These are phyloP conservation scores for Lacerta agilis DNA, from an alignment of 2,797 vertebrate species.

Conservation along the genomic window DNA sequence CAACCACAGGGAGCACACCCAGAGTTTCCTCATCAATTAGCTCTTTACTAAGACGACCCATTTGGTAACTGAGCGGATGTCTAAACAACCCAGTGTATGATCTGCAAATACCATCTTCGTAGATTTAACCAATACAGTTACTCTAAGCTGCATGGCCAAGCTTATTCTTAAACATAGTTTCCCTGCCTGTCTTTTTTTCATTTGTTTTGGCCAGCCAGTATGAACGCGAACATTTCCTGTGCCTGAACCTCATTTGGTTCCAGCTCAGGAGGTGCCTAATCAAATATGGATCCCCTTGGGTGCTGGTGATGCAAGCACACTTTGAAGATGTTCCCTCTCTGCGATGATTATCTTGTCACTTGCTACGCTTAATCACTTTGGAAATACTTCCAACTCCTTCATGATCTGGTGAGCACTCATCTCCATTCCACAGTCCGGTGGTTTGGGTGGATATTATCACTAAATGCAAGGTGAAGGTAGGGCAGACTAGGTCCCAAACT, in stretches of 20 bases:
- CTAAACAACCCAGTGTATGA: rapidly evolving
- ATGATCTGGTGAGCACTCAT: constrained; percentile 46
- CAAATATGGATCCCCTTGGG: constrained; percentile 39
- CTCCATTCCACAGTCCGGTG: constrained; percentile 35
- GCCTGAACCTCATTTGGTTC: not conserved
- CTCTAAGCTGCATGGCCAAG: not conserved
- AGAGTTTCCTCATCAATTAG: rapidly evolving
- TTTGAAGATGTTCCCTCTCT: constrained; percentile 58
- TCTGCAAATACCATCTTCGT: not conserved
- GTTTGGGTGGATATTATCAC: not conserved
- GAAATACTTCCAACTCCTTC: constrained; percentile 42
- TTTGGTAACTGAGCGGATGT: not conserved
- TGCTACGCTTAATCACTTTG: constrained; percentile 46
- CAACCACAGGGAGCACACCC: not conserved
- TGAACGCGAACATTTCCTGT: not conserved
- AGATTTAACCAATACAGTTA: rapidly evolving
- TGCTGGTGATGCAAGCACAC: constrained; percentile 52
- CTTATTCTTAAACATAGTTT: not conserved
- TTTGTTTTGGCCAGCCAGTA: not conserved
- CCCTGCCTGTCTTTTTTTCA: not conserved
- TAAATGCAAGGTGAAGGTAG: constrained; percentile 12
- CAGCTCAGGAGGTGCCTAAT: not conserved
- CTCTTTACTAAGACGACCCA: not conserved
- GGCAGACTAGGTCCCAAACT: not conserved
- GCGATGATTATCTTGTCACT: constrained; percentile 63